A percentile compares a stretch with the other conserved stretches of the same genome.
phyloP scores from a whole-genome alignment of 2,888 invertebrate genomes.

The Volucella zonaria region DNA sequence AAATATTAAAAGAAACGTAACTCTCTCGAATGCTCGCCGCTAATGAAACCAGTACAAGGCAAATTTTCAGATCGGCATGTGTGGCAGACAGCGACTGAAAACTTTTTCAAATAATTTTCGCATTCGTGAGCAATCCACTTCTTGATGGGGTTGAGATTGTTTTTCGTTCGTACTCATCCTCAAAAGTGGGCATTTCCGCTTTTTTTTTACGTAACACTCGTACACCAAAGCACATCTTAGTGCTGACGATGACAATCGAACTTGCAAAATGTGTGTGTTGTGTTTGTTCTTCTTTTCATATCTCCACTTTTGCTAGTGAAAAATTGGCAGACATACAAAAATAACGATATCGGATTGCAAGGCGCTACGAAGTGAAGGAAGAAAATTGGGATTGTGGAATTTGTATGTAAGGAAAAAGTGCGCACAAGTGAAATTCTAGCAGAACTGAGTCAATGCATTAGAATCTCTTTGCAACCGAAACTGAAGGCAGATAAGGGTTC shows the following conservation, averaged over 20 bases:
- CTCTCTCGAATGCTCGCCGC: background rate
- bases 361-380: slow-evolving; percentile 33
- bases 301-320: slow-evolving; percentile 13
- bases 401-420: slow-evolving; percentile 5
- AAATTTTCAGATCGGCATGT: slow-evolving; percentile 49
- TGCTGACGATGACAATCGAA: slow-evolving; percentile 55
- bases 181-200: slow-evolving; percentile 65
- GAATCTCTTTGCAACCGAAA: slow-evolving; percentile 38
- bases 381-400: background rate
- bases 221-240: slow-evolving; percentile 39
- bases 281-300: background rate
- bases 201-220: slow-evolving; percentile 42
- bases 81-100: slow-evolving; percentile 37
- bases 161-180: slow-evolving; percentile 40
- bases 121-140: slow-evolving; percentile 43
- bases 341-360: slow-evolving; percentile 59
- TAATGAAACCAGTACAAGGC: slow-evolving; percentile 13
- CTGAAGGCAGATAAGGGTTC: slow-evolving; percentile 11
- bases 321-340: slow-evolving; percentile 59
- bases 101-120: slow-evolving; percentile 51
- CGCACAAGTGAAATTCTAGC: slow-evolving; percentile 34
- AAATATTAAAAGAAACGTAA: too few relatives aligned
- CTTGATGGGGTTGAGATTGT: background rate
- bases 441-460: slow-evolving; percentile 52
- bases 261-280: slow-evolving; percentile 8